phyloP scores from a whole-genome alignment of 1,140 invertebrate genomes.

The Hylyphantes graminicola region DNA sequence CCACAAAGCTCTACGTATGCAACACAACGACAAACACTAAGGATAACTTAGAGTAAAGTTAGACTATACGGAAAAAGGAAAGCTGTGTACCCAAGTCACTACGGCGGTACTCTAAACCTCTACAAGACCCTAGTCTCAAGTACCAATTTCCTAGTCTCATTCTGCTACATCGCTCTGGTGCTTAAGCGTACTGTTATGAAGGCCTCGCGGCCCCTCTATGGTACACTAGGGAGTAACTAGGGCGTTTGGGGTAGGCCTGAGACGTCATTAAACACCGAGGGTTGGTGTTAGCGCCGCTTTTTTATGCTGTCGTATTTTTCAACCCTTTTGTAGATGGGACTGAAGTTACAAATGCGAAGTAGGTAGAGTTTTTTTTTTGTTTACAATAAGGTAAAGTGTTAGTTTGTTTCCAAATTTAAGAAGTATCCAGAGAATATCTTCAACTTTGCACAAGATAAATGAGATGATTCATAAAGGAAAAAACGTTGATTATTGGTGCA shows the following conservation, averaged over 20 bases:
- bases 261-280: slow-evolving; percentile 27
- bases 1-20: no score
- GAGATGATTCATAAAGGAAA: no score
- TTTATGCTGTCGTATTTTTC: slow-evolving; percentile 8
- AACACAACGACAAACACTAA: no score
- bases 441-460: no score
- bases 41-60: no score
- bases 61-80: no score
- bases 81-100: no score
- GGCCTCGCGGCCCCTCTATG: slow-evolving; percentile 5
- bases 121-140: slow-evolving; percentile 14
- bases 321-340: not conserved
- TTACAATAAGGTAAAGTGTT: no score
- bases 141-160: slow-evolving; percentile 33
- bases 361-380: not conserved
- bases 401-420: no score
- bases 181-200: slow-evolving; percentile 35
- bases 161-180: not conserved
- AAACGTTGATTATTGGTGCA: no score
- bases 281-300: not conserved
- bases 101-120: not conserved
- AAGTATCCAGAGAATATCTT: no score
- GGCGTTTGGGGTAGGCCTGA: slow-evolving; percentile 4
- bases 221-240: slow-evolving; percentile 35
- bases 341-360: not conserved